Base-by-base conservation (phyloP, 1,140 invertebrate species). In the Bilobella aurantiaca region DNA sequence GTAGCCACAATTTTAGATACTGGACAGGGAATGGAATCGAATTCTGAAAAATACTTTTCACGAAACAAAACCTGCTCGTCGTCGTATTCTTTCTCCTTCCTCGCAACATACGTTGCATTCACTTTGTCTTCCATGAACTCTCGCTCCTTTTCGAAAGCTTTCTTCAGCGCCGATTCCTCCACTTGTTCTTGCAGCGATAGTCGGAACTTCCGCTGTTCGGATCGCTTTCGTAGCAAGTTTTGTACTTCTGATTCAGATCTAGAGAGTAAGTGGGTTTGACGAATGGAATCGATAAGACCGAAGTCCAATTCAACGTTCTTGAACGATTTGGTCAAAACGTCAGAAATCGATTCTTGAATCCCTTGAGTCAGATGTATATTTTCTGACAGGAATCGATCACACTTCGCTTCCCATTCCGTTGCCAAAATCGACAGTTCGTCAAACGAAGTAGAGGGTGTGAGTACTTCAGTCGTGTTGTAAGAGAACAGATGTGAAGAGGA, bases 361-460 rank as follows among this genome's bases (percentile, higher is more conserved):
- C 47, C 60, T 49, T 5, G 2, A 25, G 29, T 3, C n/a, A 65
- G 23, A 58, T 65, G 47, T 31, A 28, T 28, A 63, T 62, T 46
- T 56, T 65, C 49, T 42, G n/a, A 5, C 29, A 31, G 28, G 53
- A 65, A 65, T 32, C n/a, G 21, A 5, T 32, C 8, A n/a, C 34
- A 18, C 46, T 67, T 63, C 1, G 25, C 27, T 42, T 63, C 49
- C 56, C 56, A 67, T 12, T 29, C 21, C 1, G 58, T 59, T 5
- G 16, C 25, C 18, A 63, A 37, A 31, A 29, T 37, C 18, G 46
- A 21, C 14, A 66, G 23, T 12, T 46, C 14, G n/a, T 62, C 30
- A 56, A 66, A 62, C 30, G 25, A 21, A 2, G 46, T 1, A 23
- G 14, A 21, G 56, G 59, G 28, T 12, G 37, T 58, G 3, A 65